Base-by-base conservation (phyloP, 2,888 invertebrate genomes). In the Crocallis elinguaria region DNA sequence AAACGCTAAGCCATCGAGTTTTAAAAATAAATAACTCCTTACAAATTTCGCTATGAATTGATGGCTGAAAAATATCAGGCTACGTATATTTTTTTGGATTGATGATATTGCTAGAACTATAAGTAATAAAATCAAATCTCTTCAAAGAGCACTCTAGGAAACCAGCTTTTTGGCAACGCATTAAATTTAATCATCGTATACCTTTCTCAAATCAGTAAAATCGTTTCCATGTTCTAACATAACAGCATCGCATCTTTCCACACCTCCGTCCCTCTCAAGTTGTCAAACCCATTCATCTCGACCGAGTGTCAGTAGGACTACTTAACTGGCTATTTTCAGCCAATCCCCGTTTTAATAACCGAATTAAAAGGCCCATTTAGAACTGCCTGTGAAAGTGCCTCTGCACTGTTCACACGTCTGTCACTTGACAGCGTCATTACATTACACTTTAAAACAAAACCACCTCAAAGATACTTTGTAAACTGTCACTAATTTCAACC, bases 331-430 rank as follows among this genome's bases (percentile, higher is more conserved):
- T 65, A 64, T 64, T 62, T 62, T 52, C 60, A 62, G 60, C 58
- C 60, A 53, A 62, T 63, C 62, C 58, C 51, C 57, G 27, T 37
- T 60, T 58, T 64, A 63, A 69, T 66, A 65, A 49, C 58, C 55
- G 53, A 62, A 62, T 65, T 57, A 62, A 77, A 74, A 71, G 67
- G 60, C 61, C 67, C 67, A 70, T 70, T 62, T 66, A 63, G 67
- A 66, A 66, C 66, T 67, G 66, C 77, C 83, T 88, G 88, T 87
- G 88, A 88, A 87, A 81, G 79, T 59, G 65, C 67, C 73, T 67
- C 73, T 74, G 69, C 64, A 55, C 57, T 62, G 86, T 88, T 88
- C 88, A 85, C 88, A 88, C 85, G 88, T 85, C 82, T 79, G 84
- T 88, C 88, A 84, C 75, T 84, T 69, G 48, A 46, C 71, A 61